Evolutionary conservation across 2,797 vertebrate species (phyloP).

Genomic region (Garrulus glandarius): DNA sequence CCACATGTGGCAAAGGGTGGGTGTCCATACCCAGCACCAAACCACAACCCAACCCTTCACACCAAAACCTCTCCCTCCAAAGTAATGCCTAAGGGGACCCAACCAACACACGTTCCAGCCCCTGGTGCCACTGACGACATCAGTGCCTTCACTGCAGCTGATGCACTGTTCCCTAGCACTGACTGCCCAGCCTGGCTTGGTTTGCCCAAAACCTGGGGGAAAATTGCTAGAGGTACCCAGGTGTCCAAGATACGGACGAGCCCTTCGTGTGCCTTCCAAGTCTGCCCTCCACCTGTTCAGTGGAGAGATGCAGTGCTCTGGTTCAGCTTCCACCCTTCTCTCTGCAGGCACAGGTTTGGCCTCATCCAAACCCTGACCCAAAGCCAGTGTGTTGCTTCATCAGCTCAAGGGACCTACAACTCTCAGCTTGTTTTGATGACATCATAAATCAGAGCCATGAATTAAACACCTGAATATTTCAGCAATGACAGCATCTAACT

Average conservation of each 20-base stretch:
- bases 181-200: background rate
- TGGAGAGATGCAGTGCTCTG: fast-evolving
- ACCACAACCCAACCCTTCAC: background rate
- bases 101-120: fast-evolving
- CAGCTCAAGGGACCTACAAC: background rate
- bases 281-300: no score
- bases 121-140: fast-evolving
- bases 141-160: fast-evolving
- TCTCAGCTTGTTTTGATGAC: background rate
- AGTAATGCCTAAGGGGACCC: fast-evolving
- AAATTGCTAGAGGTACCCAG: background rate
- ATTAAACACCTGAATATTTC: background rate
- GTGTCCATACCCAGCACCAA: fast-evolving
- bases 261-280: fast-evolving
- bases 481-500: background rate
- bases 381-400: background rate
- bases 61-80: background rate
- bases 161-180: fast-evolving
- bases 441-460: background rate
- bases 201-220: background rate
- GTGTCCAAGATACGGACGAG: fast-evolving
- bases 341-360: background rate
- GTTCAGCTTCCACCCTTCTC: background rate
- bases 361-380: background rate
- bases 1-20: fast-evolving